These are phyloP conservation scores for Chaetura pelagica DNA, from an alignment of 2,113 vertebrate species.

Conservation along the genomic window DNA sequence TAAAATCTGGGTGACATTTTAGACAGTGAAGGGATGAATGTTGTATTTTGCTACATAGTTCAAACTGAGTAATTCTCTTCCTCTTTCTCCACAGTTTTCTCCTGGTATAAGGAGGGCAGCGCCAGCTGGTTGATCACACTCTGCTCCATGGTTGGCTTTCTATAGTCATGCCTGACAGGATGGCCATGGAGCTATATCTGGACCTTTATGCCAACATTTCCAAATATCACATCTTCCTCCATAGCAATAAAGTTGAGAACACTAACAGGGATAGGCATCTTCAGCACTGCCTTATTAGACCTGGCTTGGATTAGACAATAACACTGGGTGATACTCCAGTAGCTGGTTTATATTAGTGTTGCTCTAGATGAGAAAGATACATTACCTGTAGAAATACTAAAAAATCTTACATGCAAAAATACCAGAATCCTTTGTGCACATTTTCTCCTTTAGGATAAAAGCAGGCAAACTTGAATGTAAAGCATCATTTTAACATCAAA, in stretches of 20 bases:
- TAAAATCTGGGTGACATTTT: neutral
- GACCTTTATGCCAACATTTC: neutral
- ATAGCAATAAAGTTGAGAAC: neutral
- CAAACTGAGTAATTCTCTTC: neutral
- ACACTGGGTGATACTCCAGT: neutral
- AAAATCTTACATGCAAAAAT: neutral
- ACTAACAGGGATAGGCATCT: neutral
- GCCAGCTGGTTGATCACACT: neutral
- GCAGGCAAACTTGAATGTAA: neutral
- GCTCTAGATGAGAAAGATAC: neutral
- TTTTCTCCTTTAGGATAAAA: neutral
- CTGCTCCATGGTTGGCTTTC: neutral
- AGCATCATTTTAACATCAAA: neutral
- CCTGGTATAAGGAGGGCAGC: neutral
- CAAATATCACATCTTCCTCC: neutral
- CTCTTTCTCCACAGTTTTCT: neutral
- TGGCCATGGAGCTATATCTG: neutral
- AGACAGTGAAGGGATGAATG: neutral
- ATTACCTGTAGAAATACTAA: neutral
- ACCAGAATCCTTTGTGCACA: neutral
- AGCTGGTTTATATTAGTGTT: neutral
- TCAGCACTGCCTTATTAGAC: neutral
- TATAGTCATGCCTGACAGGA: neutral
- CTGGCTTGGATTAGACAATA: neutral
- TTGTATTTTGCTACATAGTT: neutral